Percentiles rank a stretch among this genome's conserved stretches.
Conservation (phyloP, 2,113 vertebrate genomes). For the Anser cygnoides region DNA sequence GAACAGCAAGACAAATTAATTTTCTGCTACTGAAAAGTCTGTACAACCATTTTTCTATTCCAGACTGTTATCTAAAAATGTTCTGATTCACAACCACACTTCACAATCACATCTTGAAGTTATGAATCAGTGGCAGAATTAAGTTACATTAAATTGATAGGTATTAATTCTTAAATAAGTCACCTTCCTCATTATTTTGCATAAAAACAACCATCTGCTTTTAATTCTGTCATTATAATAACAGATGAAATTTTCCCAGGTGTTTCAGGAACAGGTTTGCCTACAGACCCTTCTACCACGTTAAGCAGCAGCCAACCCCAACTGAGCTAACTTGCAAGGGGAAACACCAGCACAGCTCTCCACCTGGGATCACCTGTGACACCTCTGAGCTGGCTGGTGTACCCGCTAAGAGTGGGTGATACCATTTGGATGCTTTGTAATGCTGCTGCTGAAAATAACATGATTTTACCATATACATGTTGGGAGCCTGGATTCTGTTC, state of each 20-base stretch:
- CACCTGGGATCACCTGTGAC: not conserved
- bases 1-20: not conserved
- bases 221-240: not conserved
- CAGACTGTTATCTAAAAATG: not conserved
- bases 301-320: not conserved
- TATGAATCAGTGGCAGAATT: not conserved
- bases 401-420: accelerated
- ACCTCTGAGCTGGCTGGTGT: not conserved
- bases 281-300: not conserved
- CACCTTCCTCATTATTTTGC: not conserved
- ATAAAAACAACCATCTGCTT: not conserved
- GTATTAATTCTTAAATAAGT: not conserved
- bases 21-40: not conserved
- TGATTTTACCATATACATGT: not conserved
- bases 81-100: not conserved
- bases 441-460: not conserved
- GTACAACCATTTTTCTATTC: not conserved
- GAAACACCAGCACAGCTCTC: not conserved
- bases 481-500: not conserved
- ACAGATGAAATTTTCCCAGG: not conserved
- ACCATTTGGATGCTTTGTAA: accelerated
- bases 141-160: not conserved
- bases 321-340: accelerated
- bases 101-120: not conserved
- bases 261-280: not conserved